These are phyloP conservation scores for Pristionchus exspectatus DNA, from an alignment of 2,888 invertebrate genomes.

Conservation along the genomic window DNA sequence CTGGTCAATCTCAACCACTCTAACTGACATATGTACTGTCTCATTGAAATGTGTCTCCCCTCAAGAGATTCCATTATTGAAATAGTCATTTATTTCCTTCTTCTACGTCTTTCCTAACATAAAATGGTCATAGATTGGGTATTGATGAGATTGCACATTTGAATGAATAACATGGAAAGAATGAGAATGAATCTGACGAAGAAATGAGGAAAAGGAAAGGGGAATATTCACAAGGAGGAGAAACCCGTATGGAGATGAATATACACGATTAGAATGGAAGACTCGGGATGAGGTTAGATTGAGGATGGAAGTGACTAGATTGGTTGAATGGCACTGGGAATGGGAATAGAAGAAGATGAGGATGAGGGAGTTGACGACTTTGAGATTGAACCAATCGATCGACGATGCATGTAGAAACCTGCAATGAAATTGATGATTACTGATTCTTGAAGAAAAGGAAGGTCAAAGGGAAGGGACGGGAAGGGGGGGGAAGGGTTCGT, in stretches of 20 bases:
- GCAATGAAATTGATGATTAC: background rate
- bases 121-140: background rate
- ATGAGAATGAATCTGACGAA: background rate
- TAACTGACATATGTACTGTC: background rate
- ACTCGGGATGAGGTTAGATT: background rate
- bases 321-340: conserved; percentile 21
- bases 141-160: conserved; percentile 4
- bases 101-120: background rate
- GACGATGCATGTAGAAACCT: conserved; percentile 47
- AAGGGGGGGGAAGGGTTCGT: background rate
- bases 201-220: background rate
- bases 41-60: background rate
- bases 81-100: conserved; percentile 4
- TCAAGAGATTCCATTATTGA: background rate
- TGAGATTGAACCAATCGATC: background rate
- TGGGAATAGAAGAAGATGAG: background rate
- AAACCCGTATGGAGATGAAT: background rate
- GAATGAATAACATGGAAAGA: background rate
- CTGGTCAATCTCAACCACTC: background rate
- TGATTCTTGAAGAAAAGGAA: background rate
- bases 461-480: background rate
- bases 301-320: conserved; percentile 43
- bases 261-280: background rate
- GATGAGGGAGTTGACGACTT: conserved; percentile 31
- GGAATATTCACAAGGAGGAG: background rate